These are phyloP conservation scores for Platygyra sinensis DNA, from an alignment of 64 coral and sea anemone species.

Conservation along the genomic window DNA sequence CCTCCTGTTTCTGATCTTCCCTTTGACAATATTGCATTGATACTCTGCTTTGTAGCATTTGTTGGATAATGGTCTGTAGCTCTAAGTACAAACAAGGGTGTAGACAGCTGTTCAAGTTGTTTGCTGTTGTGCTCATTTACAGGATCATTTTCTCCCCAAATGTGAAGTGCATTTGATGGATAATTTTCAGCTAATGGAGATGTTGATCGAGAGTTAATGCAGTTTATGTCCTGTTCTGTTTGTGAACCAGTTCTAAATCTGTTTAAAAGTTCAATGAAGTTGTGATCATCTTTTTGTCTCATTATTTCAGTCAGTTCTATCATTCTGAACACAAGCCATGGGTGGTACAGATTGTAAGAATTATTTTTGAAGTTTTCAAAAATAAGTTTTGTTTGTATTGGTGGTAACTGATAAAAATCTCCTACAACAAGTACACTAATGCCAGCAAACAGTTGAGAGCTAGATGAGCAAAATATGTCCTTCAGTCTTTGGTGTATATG, in stretches of 20 bases:
- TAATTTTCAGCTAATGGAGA: too few species aligned
- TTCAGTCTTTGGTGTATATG: constrained; percentile 52
- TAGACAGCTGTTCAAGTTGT: too few species aligned
- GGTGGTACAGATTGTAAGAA: constrained; percentile 47
- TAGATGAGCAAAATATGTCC: constrained; percentile 40
- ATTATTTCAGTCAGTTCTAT: too few species aligned
- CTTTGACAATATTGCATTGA: too few species aligned
- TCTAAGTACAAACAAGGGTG: too few species aligned
- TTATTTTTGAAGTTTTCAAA: too few species aligned
- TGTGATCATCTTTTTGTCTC: constrained; percentile 55
- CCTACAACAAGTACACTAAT: constrained; percentile 32
- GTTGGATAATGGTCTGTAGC: too few species aligned
- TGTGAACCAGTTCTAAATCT: constrained; percentile 53
- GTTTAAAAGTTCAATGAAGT: constrained; percentile 60
- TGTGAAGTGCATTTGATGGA: background rate
- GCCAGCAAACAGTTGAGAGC: constrained; percentile 15
- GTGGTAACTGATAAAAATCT: constrained; percentile 49
- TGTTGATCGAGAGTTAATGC: too few species aligned
- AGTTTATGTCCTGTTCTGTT: background rate
- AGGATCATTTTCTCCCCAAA: constrained; percentile 1
- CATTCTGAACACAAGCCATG: constrained; percentile 51
- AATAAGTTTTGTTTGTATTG: constrained; percentile 39
- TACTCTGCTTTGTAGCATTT: too few species aligned
- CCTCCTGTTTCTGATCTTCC: too few species aligned
- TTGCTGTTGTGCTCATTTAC: too few species aligned